Evolutionary conservation across 2,888 invertebrate genomes (phyloP).

Genomic region (Caenorhabditis macrosperma): DNA sequence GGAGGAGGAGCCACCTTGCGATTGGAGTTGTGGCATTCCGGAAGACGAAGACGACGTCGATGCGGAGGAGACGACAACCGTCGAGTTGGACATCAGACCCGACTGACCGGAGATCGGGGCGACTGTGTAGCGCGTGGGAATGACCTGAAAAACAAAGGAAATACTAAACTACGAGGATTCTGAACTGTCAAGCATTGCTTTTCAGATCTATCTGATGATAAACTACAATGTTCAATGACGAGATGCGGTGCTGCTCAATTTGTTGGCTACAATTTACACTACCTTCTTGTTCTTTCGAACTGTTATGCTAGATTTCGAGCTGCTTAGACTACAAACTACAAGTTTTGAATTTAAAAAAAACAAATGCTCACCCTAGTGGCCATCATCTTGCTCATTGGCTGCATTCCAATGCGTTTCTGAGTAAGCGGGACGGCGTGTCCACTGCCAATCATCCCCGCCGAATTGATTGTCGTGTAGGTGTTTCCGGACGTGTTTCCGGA

Average conservation of each 20-base stretch:
- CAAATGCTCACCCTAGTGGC: constrained; percentile 36
- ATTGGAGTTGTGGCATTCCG: constrained; percentile 53
- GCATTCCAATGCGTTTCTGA: constrained; percentile 37
- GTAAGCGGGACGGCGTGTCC: constrained; percentile 40
- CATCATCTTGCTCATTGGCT: constrained; percentile 38
- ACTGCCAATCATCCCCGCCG: constrained; percentile 5
- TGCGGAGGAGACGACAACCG: constrained; percentile 11
- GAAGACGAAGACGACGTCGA: constrained; percentile 1
- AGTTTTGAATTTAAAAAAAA: background rate
- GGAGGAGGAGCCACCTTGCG: constrained; percentile 3
- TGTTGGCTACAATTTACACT: too few species aligned
- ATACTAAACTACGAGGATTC: too few species aligned
- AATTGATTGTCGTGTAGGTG: constrained; percentile 20
- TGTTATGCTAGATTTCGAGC: too few species aligned
- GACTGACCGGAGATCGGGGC: constrained; percentile 3
- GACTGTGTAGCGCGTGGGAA: constrained; percentile 41
- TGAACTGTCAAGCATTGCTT: too few species aligned
- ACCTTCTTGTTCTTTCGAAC: too few species aligned
- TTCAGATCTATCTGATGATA: too few species aligned
- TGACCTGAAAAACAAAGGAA: constrained; percentile 21
- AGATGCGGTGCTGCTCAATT: too few species aligned
- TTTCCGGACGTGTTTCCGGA: background rate
- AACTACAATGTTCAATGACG: too few species aligned
- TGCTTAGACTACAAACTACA: background rate
- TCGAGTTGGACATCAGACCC: background rate